A percentile compares a stretch with the other conserved stretches of the same genome.
Evolutionary conservation across 2,113 vertebrate species (phyloP).

Genomic region (Dasyurus viverrinus): DNA sequence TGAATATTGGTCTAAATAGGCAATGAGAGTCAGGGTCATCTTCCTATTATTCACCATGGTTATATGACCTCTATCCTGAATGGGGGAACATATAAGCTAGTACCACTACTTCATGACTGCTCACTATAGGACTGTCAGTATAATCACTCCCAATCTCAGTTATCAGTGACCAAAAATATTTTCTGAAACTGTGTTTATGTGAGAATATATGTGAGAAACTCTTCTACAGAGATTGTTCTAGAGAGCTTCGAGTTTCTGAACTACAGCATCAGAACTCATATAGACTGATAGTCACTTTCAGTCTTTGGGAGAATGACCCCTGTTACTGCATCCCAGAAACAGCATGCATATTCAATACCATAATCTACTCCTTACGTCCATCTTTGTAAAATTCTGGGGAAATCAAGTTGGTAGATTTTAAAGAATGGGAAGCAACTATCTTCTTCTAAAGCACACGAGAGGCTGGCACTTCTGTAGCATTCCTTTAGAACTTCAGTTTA

Average conservation of each 20-base stretch:
- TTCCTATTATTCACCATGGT: neutral
- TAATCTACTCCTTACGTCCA: neutral
- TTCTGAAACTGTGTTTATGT: neutral
- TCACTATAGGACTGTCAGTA: neutral
- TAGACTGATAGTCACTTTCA: neutral
- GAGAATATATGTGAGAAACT: no score
- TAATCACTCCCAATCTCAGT: neutral
- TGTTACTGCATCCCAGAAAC: neutral
- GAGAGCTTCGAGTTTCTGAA: neutral
- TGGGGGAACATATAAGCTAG: neutral
- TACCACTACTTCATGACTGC: neutral
- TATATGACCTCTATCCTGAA: neutral
- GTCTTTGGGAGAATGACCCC: neutral
- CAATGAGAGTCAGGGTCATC: neutral
- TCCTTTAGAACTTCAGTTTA: neutral
- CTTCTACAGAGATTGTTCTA: neutral
- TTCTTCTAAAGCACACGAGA: neutral
- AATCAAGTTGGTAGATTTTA: neutral
- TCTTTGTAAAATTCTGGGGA: neutral
- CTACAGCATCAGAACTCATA: no score
- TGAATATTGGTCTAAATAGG: neutral
- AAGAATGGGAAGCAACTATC: neutral
- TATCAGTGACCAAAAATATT: neutral
- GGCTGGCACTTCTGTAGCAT: neutral
- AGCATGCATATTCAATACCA: neutral